Evolutionary conservation across 1,140 invertebrate genomes (phyloP), one percentile per base, ranked within the genome.

Genomic region (Geopemphigus sp.): DNA sequence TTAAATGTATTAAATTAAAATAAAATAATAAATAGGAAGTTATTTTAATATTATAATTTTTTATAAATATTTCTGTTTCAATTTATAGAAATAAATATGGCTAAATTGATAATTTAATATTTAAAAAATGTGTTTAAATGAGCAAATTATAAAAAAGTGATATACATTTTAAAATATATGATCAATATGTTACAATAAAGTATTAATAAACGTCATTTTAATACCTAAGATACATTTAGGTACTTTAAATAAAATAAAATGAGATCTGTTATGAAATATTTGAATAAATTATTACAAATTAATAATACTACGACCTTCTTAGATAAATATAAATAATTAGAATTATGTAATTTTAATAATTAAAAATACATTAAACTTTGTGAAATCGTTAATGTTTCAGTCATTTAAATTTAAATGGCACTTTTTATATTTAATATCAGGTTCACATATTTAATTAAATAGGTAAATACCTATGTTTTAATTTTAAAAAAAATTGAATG

Each of bases 361-460:
- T 39, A 39, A 39, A 39, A 39, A 39, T 8, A 39, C 32, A 39
- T 39, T 39, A 39, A 39, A 39, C 8, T 8, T 39, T 39, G 32
- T 39, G 8, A 39, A 39, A 45, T 24, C 45, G 26, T 56, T 29
- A 32, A 59, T 76, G 12, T 50, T 12, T 76, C 73, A 76, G 73
- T 76, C 73, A 76, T 76, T 76, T 15, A 26, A 61, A 74, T 57
- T 74, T 5, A 57, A 74, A 76, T 76, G 73, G 73, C 73, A 76
- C 73, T 61, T 45, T 39, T 39, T 39, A 8, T 39, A 8, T 39
- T 39, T 8, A 39, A 39, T 39, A 39, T 39, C 8, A 39, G 32
- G 32, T 39, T 39, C 32, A 39, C 32, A 39, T 39, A n/a, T n/a
- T n/a, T n/a, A n/a, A n/a, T n/a, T n/a, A 24, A 57, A 24, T 12